Evolutionary conservation across 2,797 vertebrate genomes (phyloP).

Genomic region (Sebastes goodei): DNA sequence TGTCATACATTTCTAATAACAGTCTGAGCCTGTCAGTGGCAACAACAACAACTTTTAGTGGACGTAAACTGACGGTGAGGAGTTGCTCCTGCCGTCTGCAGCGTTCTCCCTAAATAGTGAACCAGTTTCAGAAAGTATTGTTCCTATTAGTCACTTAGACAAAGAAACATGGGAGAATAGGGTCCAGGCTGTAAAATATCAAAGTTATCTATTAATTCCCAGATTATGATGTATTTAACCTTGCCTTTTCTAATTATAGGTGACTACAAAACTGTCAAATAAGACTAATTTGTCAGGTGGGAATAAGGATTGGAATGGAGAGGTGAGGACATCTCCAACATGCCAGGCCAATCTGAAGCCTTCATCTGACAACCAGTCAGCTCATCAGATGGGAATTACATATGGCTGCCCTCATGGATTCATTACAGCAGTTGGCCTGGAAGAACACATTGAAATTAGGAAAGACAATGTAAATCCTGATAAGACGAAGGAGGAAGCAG

Average conservation of each 20-base stretch:
- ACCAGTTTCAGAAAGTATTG: too few species aligned
- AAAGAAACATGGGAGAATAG: too few species aligned
- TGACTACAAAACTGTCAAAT: slow-evolving; percentile 63
- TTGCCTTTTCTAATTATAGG: slow-evolving; percentile 64
- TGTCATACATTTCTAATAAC: too few species aligned
- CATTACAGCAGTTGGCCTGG: neutral
- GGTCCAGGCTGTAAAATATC: too few species aligned
- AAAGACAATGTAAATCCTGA: neutral
- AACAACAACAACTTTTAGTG: too few species aligned
- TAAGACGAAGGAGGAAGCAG: neutral
- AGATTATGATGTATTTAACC: neutral
- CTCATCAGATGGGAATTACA: slow-evolving; percentile 8
- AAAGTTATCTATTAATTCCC: neutral
- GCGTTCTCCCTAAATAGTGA: too few species aligned
- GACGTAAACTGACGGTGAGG: too few species aligned
- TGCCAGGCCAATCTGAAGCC: slow-evolving; percentile 38
- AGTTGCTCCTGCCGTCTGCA: too few species aligned
- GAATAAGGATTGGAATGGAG: slow-evolving; percentile 50
- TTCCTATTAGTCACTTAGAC: too few species aligned
- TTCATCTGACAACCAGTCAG: slow-evolving; percentile 24
- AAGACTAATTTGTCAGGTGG: slow-evolving; percentile 31
- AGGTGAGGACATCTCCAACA: slow-evolving; percentile 21
- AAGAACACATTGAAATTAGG: neutral
- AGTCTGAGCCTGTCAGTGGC: too few species aligned
- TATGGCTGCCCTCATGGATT: neutral